Percentiles rank a stretch among this genome's conserved stretches.
Conservation (phyloP, 1,140 invertebrate genomes). For the Pissodes strobi region DNA sequence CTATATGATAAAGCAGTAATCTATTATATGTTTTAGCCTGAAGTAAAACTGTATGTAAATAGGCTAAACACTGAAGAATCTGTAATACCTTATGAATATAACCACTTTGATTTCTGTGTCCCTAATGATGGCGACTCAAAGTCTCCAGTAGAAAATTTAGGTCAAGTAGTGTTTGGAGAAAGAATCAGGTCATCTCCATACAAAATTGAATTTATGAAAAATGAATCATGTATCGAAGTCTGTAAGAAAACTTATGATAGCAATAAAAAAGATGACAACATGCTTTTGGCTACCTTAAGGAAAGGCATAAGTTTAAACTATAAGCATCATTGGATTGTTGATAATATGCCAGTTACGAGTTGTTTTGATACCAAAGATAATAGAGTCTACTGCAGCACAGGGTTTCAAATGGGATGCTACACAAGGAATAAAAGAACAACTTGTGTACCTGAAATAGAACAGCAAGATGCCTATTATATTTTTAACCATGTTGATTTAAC, state of each 20-base stretch:
- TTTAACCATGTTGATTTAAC: conserved; percentile 96
- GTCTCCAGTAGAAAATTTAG: conserved; percentile 95
- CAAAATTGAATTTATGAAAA: conserved; percentile 75
- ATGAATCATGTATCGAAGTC: conserved; percentile 70
- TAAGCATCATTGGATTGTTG: conserved; percentile 97
- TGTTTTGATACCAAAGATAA: conserved; percentile 84
- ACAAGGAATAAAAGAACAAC: conserved; percentile 57
- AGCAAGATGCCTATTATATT: conserved; percentile 71
- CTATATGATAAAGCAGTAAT: no score
- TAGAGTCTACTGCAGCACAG: conserved; percentile 86
- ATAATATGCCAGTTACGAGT: conserved; percentile 98
- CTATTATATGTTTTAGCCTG: conserved; percentile 82
- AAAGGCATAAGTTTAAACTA: conserved; percentile 96
- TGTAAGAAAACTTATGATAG: conserved; percentile 81
- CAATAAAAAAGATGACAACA: conserved; percentile 65
- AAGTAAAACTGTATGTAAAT: conserved; percentile 90
- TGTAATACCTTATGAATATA: conserved; percentile 97
- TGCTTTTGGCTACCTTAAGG: conserved; percentile 79
- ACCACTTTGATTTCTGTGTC: conserved; percentile 94
- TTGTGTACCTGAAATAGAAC: conserved; percentile 37
- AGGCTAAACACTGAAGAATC: conserved; percentile 94
- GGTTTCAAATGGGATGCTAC: conserved; percentile 98
- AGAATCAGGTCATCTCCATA: conserved; percentile 92
- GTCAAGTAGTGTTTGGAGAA: conserved; percentile 98
- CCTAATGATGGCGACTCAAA: conserved; percentile 66